Evolutionary conservation across 2,113 vertebrate species (phyloP).

Genomic region (Melanerpes aurifrons): DNA sequence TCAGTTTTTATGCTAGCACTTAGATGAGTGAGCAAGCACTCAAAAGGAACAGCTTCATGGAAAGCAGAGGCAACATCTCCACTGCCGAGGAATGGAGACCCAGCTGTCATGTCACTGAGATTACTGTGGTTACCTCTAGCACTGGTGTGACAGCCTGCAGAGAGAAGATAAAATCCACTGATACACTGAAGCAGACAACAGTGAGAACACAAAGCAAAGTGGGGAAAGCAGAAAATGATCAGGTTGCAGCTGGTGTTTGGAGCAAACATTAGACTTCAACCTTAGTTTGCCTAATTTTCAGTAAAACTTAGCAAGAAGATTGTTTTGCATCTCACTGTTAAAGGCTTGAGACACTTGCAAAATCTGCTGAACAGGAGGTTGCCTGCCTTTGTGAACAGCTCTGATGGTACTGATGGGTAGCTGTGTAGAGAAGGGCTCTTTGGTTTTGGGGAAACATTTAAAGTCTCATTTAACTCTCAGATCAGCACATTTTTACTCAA

Average conservation of each 20-base stretch:
- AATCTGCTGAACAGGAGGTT: not conserved
- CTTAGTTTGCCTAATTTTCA: not conserved
- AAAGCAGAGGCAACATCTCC: not conserved
- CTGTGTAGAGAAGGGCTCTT: not conserved
- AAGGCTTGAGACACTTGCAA: not conserved
- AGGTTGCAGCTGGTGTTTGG: not conserved
- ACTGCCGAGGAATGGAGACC: not conserved
- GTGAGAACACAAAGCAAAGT: not conserved
- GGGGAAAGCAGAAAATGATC: not conserved
- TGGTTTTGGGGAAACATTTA: constrained; percentile 16
- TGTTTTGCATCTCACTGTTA: not conserved
- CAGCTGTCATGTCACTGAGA: not conserved
- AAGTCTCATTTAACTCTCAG: constrained; percentile 70
- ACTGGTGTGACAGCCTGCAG: not conserved
- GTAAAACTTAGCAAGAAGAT: not conserved
- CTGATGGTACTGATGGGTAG: not conserved
- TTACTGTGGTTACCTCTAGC: not conserved
- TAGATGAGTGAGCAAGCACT: not conserved
- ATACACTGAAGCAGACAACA: not conserved
- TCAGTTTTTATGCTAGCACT: not conserved
- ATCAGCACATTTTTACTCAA: constrained; percentile 73
- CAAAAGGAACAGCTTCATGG: not conserved
- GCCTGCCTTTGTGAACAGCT: not conserved
- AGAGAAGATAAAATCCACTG: not conserved
- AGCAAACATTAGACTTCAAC: not conserved